A percentile compares a stretch with the other conserved stretches of the same genome.
phyloP scores from a whole-genome alignment of 2,113 vertebrate species.

The Atrichornis clamosus region DNA sequence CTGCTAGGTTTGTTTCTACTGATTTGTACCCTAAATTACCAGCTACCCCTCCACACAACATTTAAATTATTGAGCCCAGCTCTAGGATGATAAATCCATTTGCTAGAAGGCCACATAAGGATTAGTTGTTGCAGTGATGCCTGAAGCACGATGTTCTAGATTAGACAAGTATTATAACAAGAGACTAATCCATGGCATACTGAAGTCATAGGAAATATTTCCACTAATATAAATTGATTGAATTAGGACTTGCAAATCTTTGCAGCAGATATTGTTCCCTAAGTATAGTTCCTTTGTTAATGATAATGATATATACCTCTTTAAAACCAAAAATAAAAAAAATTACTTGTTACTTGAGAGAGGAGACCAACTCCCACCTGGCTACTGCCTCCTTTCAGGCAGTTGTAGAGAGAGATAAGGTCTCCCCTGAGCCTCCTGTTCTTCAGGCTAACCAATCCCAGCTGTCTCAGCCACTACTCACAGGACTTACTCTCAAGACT shows the following conservation, averaged over 20 bases:
- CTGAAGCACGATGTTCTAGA: not conserved
- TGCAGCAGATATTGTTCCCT: not conserved
- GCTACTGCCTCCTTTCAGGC: not conserved
- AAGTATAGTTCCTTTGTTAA: not conserved
- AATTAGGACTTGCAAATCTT: not conserved
- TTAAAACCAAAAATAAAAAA: not conserved
- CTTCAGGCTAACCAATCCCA: not conserved
- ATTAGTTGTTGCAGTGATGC: not conserved
- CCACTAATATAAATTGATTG: not conserved
- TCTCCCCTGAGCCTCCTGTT: not conserved
- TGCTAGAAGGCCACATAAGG: not conserved
- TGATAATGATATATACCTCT: not conserved
- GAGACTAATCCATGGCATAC: not conserved
- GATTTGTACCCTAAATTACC: not conserved
- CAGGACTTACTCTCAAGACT: not conserved
- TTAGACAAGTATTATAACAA: not conserved
- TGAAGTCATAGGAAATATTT: not conserved
- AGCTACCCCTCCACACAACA: not conserved
- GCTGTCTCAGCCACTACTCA: not conserved
- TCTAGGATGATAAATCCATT: not conserved
- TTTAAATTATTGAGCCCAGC: not conserved
- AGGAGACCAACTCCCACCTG: not conserved
- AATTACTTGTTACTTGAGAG: not conserved
- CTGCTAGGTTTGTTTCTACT: not conserved
- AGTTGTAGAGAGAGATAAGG: not conserved